Percentiles rank a stretch among this genome's conserved stretches.
Conservation (phyloP, 1,140 invertebrate genomes). For the Drosophila paulistorum region DNA sequence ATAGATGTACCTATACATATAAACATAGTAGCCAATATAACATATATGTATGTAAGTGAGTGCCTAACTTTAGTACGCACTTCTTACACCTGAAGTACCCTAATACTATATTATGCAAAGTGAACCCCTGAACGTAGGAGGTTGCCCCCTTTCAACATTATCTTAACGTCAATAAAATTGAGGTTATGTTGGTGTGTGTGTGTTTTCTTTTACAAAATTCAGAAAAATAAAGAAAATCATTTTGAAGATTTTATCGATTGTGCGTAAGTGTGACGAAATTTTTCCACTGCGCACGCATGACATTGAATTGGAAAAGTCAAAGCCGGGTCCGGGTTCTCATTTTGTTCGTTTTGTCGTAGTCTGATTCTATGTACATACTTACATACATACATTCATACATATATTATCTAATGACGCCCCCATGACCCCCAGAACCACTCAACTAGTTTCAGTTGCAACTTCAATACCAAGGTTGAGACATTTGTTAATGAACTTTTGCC, state of each 20-base stretch:
- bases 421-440: no score
- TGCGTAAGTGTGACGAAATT: slow-evolving; percentile 12
- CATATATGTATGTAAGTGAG: neutral
- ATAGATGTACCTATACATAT: neutral
- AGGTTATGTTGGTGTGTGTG: neutral
- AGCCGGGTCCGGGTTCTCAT: neutral
- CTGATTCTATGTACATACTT: neutral
- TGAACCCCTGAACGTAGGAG: neutral
- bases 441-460: neutral
- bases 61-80: neutral
- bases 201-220: neutral
- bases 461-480: slow-evolving; percentile 5
- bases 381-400: neutral
- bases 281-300: slow-evolving; percentile 13
- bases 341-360: neutral
- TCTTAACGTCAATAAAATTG: neutral
- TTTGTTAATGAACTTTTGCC: slow-evolving; percentile 5
- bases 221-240: neutral
- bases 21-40: neutral
- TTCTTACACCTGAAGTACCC: neutral
- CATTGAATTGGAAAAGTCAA: slow-evolving; percentile 9
- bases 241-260: slow-evolving; percentile 13
- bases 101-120: slow-evolving; percentile 1
- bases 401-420: no score
- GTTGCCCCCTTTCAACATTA: neutral